Conservation (phyloP, 1,140 invertebrate species). For the Rhagoletis pomonella region DNA sequence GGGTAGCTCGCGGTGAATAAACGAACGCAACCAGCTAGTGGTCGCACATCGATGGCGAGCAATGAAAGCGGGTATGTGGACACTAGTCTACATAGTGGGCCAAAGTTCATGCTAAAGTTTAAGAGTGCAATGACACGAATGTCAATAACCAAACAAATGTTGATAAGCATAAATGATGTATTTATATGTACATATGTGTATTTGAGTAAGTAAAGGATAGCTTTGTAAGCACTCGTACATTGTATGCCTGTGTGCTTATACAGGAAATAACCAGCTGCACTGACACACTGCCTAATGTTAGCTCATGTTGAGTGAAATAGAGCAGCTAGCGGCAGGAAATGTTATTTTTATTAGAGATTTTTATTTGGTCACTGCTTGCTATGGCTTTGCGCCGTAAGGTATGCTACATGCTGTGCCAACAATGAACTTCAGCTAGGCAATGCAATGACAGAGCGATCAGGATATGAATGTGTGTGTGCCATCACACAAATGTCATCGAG, state of each 20-base stretch:
- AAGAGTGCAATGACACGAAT: slow-evolving; percentile 35
- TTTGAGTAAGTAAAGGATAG: not conserved
- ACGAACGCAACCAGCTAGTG: not conserved
- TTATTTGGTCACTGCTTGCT: slow-evolving; percentile 27
- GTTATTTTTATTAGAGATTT: slow-evolving; percentile 36
- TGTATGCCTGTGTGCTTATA: not conserved
- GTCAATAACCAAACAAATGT: slow-evolving; percentile 34
- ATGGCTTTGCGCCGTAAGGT: not conserved
- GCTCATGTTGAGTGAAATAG: not conserved
- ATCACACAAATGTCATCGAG: not conserved
- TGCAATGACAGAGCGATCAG: not conserved
- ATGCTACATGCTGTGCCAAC: not conserved
- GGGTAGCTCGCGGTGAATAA: not conserved
- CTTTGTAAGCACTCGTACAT: not conserved
- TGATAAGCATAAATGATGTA: slow-evolving; percentile 48
- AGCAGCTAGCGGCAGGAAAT: not conserved
- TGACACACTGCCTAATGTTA: not conserved
- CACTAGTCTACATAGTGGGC: not conserved
- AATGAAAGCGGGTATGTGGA: not conserved
- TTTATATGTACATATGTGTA: not conserved
- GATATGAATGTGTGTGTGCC: not conserved
- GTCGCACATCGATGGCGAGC: not conserved
- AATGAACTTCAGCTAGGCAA: not conserved
- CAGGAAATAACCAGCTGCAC: slow-evolving; percentile 13
- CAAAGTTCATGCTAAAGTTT: slow-evolving; percentile 34